Evolutionary conservation across 2,113 vertebrate species (phyloP).

Genomic region (Apus apus): DNA sequence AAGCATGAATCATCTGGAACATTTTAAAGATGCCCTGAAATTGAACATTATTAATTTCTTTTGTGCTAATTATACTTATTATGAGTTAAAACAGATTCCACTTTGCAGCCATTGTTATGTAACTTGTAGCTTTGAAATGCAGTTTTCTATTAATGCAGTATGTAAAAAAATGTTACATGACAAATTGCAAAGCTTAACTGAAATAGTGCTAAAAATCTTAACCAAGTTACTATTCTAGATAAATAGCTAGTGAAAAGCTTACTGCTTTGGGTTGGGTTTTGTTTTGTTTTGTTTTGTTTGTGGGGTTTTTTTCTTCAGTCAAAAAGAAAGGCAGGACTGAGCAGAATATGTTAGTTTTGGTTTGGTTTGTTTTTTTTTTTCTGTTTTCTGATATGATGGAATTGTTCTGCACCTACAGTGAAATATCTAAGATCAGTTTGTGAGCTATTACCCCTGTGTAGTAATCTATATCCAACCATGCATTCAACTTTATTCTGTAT

Average conservation of each 20-base stretch:
- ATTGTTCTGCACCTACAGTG: neutral
- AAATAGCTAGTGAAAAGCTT: neutral
- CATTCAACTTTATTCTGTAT: neutral
- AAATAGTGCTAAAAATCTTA: constrained; percentile 19
- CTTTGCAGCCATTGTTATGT: constrained; percentile 1
- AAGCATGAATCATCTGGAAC: constrained; percentile 22
- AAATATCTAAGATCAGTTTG: neutral
- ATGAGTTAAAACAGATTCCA: neutral
- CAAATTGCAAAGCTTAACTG: constrained; percentile 22
- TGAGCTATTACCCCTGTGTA: neutral
- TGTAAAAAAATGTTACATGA: constrained; percentile 16
- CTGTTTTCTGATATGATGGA: neutral
- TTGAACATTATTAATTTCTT: neutral
- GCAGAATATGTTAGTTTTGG: rapidly evolving
- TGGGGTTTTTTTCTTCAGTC: neutral
- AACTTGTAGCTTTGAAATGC: constrained; percentile 47
- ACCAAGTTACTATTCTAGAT: neutral
- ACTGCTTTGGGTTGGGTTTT: neutral
- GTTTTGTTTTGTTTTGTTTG: neutral
- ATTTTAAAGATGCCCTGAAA: constrained; percentile 36
- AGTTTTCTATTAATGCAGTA: constrained; percentile 14
- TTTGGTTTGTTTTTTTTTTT: neutral
- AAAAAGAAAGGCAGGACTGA: neutral
- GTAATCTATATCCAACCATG: neutral
- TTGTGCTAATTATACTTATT: neutral